A percentile compares a stretch with the other conserved stretches of the same genome.
phyloP scores from a whole-genome alignment of 2,113 vertebrate genomes.

The Onychostruthus taczanowskii region DNA sequence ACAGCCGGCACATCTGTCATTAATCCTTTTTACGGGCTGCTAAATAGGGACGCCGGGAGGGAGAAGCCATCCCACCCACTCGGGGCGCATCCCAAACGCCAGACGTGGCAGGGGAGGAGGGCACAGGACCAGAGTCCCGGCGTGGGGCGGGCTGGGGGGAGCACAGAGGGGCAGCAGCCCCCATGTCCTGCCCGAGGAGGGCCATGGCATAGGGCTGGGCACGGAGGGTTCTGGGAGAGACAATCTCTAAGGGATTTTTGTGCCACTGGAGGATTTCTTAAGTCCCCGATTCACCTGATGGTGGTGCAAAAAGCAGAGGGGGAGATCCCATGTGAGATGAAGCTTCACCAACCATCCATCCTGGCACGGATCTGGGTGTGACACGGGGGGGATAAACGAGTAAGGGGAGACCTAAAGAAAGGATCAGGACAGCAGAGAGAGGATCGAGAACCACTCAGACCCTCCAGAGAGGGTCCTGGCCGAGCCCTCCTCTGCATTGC shows the following conservation, averaged over 20 bases:
- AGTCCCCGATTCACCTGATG: fast-evolving
- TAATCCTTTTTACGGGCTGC: neutral
- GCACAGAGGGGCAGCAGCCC: neutral
- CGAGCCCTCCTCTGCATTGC: neutral
- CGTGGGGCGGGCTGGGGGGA: neutral
- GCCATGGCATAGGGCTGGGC: neutral
- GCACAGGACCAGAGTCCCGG: no score
- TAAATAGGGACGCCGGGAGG: neutral
- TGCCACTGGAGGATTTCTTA: neutral
- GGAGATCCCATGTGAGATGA: neutral
- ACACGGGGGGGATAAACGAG: fast-evolving
- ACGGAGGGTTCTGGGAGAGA: neutral
- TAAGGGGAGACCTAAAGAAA: fast-evolving
- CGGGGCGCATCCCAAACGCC: neutral
- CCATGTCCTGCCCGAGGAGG: fast-evolving
- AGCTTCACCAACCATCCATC: fast-evolving
- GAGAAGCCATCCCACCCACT: neutral
- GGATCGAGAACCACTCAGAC: fast-evolving
- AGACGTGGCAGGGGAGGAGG: neutral
- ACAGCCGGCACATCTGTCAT: neutral
- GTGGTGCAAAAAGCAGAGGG: no score
- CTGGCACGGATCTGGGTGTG: fast-evolving
- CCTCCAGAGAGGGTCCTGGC: neutral
- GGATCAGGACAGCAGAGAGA: neutral
- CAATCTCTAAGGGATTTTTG: neutral